Conservation (phyloP, 1,140 invertebrate genomes). For the Drosophila busckii region DNA sequence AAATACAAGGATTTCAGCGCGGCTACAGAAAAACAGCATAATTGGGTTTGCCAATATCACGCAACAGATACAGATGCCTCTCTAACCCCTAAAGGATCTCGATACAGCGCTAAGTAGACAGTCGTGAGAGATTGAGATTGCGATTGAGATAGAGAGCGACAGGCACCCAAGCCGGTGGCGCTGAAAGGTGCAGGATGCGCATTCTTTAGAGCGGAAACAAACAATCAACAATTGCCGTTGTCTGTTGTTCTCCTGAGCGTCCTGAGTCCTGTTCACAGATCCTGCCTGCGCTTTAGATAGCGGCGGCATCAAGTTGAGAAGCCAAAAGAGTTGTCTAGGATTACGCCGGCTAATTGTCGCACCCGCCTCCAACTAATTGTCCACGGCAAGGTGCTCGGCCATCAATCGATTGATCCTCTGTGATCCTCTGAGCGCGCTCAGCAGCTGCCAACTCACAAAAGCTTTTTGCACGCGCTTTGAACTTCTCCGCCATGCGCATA, state of each 20-base stretch:
- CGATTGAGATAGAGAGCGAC: neutral
- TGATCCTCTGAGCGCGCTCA: too few relatives aligned
- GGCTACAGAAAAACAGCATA: slow-evolving; percentile 66
- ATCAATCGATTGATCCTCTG: slow-evolving; percentile 15
- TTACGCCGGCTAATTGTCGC: slow-evolving; percentile 26
- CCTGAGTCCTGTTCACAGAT: slow-evolving; percentile 6
- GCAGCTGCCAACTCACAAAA: too few relatives aligned
- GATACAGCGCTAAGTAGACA: slow-evolving; percentile 1
- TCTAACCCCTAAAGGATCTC: slow-evolving; percentile 7
- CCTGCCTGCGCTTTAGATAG: slow-evolving; percentile 9
- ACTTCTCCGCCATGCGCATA: neutral
- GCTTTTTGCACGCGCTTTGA: slow-evolving; percentile 7
- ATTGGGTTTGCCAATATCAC: slow-evolving; percentile 72
- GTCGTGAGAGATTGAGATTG: neutral
- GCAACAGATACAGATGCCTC: slow-evolving; percentile 28
- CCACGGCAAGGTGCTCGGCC: slow-evolving; percentile 41
- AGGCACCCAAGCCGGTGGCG: slow-evolving; percentile 34
- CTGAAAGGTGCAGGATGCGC: neutral
- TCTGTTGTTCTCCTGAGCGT: too few relatives aligned
- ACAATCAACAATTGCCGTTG: slow-evolving; percentile 35
- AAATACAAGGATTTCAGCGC: slow-evolving; percentile 43
- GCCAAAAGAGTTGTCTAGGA: slow-evolving; percentile 61
- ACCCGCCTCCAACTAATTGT: slow-evolving; percentile 48
- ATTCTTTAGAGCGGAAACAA: slow-evolving; percentile 22
- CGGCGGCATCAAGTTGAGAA: slow-evolving; percentile 54